Base-by-base conservation (phyloP, 1,140 invertebrate genomes). In the Antheraea pernyi region DNA sequence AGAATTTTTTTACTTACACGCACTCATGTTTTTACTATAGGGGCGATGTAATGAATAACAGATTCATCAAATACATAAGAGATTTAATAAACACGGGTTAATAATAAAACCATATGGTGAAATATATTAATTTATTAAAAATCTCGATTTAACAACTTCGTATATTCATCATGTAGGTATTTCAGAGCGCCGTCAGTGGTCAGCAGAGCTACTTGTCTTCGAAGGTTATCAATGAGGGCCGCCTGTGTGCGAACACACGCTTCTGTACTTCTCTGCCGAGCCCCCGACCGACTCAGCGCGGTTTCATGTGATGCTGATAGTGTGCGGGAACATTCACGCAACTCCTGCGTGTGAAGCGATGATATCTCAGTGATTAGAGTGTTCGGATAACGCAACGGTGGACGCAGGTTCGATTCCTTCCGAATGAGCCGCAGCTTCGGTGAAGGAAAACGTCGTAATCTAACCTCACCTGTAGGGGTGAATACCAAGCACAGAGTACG, bases 211-310 rank as follows among this genome's bases (percentile, higher is more conserved):
- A 82, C 83, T 60, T 91, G 89, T 37, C 73, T 75, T 42, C 74
- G 78, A 66, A 91, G 67, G 61, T 90, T 91, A 36, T 78, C 75
- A 62, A 86, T 82, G 11, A 91, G 76, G 3, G 76, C 76, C 0
- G 66, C 71, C 67, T 89, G 86, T 46, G 78, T 83, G 48, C 83
- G 73, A 46, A 78, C 76, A 58, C 73, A 67, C 0, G 65, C 39
- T 11, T 68, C 74, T 48, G 84, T 42, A 4, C 65, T 39, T 70
- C 83, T 83, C 0, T 79, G 63, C 59, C 78, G 75, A 7, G 72
- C 30, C 66, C 87, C 82, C 7, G 88, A 70, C 18, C 75, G 70
- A 19, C 67, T 77, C 67, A 89, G 87, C 59, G 80, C 74, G 42
- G 48, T 76, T 46, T 82, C 76, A 48, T 88, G 82, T 0, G 86